These are phyloP conservation scores for Desmodus rotundus DNA, from an alignment of 2,113 vertebrate genomes.

Conservation along the genomic window DNA sequence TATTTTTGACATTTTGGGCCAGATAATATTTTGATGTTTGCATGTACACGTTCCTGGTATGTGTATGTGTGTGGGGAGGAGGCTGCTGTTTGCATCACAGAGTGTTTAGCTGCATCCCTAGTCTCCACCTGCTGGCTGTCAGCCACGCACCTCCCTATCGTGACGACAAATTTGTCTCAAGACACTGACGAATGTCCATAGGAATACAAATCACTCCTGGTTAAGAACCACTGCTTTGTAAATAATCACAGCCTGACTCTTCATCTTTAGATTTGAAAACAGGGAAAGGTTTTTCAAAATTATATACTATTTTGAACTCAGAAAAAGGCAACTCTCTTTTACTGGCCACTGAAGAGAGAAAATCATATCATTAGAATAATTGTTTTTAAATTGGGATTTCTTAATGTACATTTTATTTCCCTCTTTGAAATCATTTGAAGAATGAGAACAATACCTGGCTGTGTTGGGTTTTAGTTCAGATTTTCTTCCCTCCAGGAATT, in stretches of 20 bases:
- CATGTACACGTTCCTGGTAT: not conserved
- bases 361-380: not conserved
- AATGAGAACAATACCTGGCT: not conserved
- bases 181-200: not conserved
- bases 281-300: not conserved
- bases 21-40: not conserved
- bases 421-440: not conserved
- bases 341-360: not conserved
- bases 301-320: not conserved
- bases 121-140: too few relatives aligned
- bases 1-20: not conserved
- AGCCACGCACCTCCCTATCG: rapidly evolving
- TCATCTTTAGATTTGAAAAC: not conserved
- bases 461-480: not conserved
- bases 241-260: not conserved
- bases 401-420: not conserved
- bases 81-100: rapidly evolving
- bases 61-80: not conserved
- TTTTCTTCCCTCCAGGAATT: not conserved
- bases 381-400: not conserved
- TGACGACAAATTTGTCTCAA: not conserved
- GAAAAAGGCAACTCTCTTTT: not conserved
- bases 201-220: not conserved
- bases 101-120: rapidly evolving
- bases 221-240: not conserved